Conservation (phyloP, 2,888 invertebrate genomes). For the Noctua comes region DNA sequence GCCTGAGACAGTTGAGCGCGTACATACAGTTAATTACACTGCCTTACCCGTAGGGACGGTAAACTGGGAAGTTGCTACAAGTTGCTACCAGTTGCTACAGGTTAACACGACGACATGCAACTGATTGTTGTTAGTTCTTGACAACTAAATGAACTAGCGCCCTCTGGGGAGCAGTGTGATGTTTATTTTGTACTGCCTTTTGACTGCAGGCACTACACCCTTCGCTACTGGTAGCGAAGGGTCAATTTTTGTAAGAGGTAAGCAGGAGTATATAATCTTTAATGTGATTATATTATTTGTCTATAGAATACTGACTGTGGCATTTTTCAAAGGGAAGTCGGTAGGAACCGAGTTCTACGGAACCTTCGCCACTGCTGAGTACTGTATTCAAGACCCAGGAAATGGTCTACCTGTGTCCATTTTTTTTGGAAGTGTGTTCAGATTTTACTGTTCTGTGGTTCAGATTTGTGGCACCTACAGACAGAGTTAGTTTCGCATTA, state of each 20-base stretch:
- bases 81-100: slow-evolving; percentile 1
- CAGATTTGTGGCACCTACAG: neutral
- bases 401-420: neutral
- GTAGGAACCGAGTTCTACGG: too few relatives aligned
- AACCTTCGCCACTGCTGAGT: too few relatives aligned
- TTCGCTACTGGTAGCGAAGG: too few relatives aligned
- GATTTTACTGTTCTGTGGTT: neutral
- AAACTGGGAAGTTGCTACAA: slow-evolving; percentile 64
- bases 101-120: slow-evolving; percentile 40
- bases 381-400: neutral
- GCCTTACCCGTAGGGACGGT: slow-evolving; percentile 40
- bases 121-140: slow-evolving; percentile 47
- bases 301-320: too few relatives aligned
- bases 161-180: slow-evolving; percentile 1
- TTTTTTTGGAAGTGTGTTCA: neutral
- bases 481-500: neutral
- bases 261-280: too few relatives aligned
- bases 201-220: too few relatives aligned
- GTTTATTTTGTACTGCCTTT: slow-evolving; percentile 6
- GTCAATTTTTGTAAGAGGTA: too few relatives aligned
- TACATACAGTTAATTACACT: slow-evolving; percentile 28
- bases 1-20: slow-evolving; percentile 54
- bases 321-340: too few relatives aligned
- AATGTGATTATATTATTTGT: too few relatives aligned
- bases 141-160: slow-evolving; percentile 16